Percentiles rank a stretch among this genome's conserved stretches.
These are phyloP conservation scores for Chrysoperla carnea DNA, from an alignment of 1,140 invertebrate genomes.

Conservation along the genomic window DNA sequence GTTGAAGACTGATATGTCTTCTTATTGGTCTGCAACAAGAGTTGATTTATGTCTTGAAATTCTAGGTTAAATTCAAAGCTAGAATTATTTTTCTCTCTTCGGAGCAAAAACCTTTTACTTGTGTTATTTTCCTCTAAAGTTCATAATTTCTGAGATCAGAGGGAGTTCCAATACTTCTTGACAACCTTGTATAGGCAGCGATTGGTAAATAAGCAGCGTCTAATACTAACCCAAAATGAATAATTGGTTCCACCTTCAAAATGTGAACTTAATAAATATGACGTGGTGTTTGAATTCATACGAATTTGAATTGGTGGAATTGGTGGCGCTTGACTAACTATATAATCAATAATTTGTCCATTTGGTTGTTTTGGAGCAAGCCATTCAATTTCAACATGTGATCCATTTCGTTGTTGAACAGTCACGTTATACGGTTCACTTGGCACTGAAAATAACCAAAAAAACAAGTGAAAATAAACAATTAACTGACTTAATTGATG, in stretches of 20 bases:
- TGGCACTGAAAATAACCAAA: conserved; percentile 29
- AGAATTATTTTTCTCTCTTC: too few species aligned
- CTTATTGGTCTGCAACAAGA: too few species aligned
- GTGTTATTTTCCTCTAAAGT: too few species aligned
- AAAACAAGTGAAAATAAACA: conserved; percentile 6
- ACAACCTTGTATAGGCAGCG: too few species aligned
- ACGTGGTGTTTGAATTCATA: conserved; percentile 22
- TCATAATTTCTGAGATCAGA: too few species aligned
- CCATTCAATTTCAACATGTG: conserved; percentile 47
- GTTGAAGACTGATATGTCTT: too few species aligned
- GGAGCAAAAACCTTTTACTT: too few species aligned
- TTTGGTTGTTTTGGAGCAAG: conserved; percentile 37
- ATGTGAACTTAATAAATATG: conserved; percentile 29
- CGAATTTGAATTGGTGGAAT: conserved; percentile 13
- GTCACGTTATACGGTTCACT: conserved; percentile 42
- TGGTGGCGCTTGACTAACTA: conserved; percentile 28
- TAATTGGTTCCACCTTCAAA: conserved; percentile 45
- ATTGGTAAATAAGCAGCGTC: too few species aligned
- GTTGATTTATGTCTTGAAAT: too few species aligned
- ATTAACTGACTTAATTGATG: too few species aligned
- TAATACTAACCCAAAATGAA: conserved; percentile 48
- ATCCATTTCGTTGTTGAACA: conserved; percentile 40
- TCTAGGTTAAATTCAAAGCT: too few species aligned
- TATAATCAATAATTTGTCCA: conserved; percentile 43
- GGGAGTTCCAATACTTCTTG: too few species aligned